These are phyloP conservation scores for Sus cebifrons DNA, from an alignment of 2,797 vertebrate genomes.

Conservation along the genomic window DNA sequence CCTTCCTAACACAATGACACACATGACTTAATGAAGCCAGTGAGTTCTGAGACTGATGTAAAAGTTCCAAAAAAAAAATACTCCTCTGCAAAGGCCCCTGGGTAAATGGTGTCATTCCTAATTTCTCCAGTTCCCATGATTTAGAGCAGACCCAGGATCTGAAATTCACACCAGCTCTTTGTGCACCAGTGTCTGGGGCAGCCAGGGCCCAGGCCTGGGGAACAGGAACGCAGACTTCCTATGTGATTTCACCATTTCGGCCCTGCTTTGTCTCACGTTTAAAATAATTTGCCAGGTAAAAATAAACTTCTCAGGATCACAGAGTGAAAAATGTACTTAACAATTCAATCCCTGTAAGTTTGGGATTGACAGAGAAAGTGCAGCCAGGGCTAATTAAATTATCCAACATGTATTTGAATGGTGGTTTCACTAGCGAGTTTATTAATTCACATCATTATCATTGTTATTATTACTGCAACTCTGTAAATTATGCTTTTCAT, in stretches of 20 bases:
- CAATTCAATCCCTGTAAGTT: constrained; percentile 90
- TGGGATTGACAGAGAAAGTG: constrained; percentile 91
- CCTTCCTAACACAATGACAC: constrained; percentile 88
- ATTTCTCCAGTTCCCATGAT: constrained; percentile 94
- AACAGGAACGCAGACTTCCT: constrained; percentile 94
- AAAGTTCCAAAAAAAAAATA: constrained; percentile 86
- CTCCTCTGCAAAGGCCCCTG: constrained; percentile 94
- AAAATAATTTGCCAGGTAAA: constrained; percentile 95
- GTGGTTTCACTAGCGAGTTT: constrained; percentile 87
- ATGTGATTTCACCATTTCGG: constrained; percentile 91
- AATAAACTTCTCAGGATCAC: constrained; percentile 94
- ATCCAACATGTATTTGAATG: constrained; percentile 90
- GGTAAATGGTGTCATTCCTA: constrained; percentile 96
- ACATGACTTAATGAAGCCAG: constrained; percentile 89
- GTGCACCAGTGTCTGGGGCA: constrained; percentile 91
- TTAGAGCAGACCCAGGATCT: constrained; percentile 94
- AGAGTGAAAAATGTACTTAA: constrained; percentile 92
- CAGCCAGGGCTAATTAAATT: constrained; percentile 91
- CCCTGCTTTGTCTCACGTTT: constrained; percentile 96
- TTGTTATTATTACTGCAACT: constrained; percentile 76
- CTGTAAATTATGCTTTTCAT: constrained; percentile 71
- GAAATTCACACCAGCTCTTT: constrained; percentile 97
- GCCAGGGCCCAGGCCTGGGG: constrained; percentile 87
- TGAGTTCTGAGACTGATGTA: constrained; percentile 90
- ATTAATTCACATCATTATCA: constrained; percentile 81